phyloP scores from a whole-genome alignment of 1,140 invertebrate genomes.

The Conus ventricosus region DNA sequence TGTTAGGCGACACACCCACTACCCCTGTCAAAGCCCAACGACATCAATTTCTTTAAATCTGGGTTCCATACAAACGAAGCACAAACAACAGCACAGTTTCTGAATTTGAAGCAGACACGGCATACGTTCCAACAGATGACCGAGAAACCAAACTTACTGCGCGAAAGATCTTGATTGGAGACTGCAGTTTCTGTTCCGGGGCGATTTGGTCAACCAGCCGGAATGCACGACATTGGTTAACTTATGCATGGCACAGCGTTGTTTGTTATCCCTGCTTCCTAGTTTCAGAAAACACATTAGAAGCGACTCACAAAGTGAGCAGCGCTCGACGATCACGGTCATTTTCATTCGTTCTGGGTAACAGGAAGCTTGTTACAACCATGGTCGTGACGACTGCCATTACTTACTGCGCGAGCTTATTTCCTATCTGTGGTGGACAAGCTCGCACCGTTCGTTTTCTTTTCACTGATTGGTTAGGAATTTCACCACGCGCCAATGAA shows the following conservation, averaged over 20 bases:
- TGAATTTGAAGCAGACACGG: too few relatives aligned
- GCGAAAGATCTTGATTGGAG: constrained; percentile 69
- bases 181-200: constrained; percentile 67
- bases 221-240: constrained; percentile 64
- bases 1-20: too few relatives aligned
- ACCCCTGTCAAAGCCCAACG: too few relatives aligned
- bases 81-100: too few relatives aligned
- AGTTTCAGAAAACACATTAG: constrained; percentile 36
- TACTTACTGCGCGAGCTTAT: constrained; percentile 8
- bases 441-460: background rate
- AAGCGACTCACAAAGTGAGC: background rate
- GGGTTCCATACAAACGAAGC: too few relatives aligned
- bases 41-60: too few relatives aligned
- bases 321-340: background rate
- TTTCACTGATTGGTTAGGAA: constrained; percentile 9
- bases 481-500: background rate
- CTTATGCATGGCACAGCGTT: constrained; percentile 53
- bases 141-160: constrained; percentile 57
- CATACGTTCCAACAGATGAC: background rate
- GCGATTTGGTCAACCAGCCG: constrained; percentile 70
- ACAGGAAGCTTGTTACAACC: constrained; percentile 26
- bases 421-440: constrained; percentile 1
- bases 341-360: background rate
- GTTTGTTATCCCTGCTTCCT: constrained; percentile 24
- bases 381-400: background rate